phyloP scores from a whole-genome alignment of 2,888 invertebrate species.

The Papilio protenor region DNA sequence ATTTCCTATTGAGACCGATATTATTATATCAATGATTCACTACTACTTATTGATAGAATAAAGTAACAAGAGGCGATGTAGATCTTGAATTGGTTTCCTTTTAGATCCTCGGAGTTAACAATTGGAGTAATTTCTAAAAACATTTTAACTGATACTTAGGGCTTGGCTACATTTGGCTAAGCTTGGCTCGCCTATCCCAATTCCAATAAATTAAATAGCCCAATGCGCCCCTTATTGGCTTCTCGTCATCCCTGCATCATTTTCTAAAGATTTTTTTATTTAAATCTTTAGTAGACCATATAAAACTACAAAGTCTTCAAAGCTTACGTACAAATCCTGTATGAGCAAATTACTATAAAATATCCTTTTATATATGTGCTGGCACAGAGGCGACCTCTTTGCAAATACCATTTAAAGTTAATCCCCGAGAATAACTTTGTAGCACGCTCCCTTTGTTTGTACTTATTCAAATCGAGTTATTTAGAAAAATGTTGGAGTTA shows the following conservation, averaged over 20 bases:
- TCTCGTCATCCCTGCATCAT: neutral
- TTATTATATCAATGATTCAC: conserved; percentile 6
- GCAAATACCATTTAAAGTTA: conserved; percentile 20
- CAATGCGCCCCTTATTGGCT: neutral
- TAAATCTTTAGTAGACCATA: neutral
- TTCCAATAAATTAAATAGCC: neutral
- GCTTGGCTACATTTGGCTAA: neutral
- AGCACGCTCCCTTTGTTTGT: conserved; percentile 13
- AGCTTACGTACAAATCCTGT: conserved; percentile 11
- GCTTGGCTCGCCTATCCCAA: neutral
- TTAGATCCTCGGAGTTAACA: no score
- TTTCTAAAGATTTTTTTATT: no score
- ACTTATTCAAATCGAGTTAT: neutral
- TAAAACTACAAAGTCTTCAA: neutral
- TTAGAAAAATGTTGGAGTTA: neutral
- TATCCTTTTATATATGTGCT: conserved; percentile 3
- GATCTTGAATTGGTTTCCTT: no score
- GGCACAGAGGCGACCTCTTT: neutral
- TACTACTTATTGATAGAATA: neutral
- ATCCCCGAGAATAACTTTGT: conserved; percentile 12
- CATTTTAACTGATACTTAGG: neutral
- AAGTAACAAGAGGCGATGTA: neutral
- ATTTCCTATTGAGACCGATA: conserved; percentile 16
- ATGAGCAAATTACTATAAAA: conserved; percentile 8
- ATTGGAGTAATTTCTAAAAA: neutral